Evolutionary conservation across 2,888 invertebrate species (phyloP).

Genomic region (Xestia xanthographa): DNA sequence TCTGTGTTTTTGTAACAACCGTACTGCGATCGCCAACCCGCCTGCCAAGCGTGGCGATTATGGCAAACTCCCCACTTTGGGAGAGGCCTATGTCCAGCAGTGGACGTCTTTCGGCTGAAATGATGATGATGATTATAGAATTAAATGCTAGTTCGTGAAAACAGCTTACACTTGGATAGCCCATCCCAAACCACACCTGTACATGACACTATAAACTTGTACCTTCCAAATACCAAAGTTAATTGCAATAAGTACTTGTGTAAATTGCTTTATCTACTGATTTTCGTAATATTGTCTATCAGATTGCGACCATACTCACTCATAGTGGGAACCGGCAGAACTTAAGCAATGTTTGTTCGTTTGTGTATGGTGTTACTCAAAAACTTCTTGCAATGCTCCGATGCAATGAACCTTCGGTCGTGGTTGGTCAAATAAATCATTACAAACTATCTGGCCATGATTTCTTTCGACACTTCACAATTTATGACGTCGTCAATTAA

Average conservation of each 20-base stretch:
- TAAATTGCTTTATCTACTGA: constrained; percentile 24
- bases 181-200: not conserved
- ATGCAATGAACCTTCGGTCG: constrained; percentile 44
- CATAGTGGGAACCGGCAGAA: constrained; percentile 47
- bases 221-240: constrained; percentile 1
- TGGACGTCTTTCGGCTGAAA: no score
- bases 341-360: constrained; percentile 60
- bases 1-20: no score
- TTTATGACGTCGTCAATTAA: constrained; percentile 27
- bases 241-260: constrained; percentile 19
- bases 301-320: constrained; percentile 47
- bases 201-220: not conserved
- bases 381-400: constrained; percentile 51
- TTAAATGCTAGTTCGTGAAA: not conserved
- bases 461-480: constrained; percentile 22
- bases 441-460: constrained; percentile 9
- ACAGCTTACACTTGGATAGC: not conserved
- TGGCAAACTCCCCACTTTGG: no score
- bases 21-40: no score
- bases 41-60: no score
- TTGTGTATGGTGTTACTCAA: constrained; percentile 55
- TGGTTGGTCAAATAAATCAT: constrained; percentile 27
- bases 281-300: constrained; percentile 55
- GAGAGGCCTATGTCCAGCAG: no score
- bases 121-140: no score